Evolutionary conservation across 2,113 vertebrate genomes (phyloP).

Genomic region (Gymnobelideus leadbeateri): DNA sequence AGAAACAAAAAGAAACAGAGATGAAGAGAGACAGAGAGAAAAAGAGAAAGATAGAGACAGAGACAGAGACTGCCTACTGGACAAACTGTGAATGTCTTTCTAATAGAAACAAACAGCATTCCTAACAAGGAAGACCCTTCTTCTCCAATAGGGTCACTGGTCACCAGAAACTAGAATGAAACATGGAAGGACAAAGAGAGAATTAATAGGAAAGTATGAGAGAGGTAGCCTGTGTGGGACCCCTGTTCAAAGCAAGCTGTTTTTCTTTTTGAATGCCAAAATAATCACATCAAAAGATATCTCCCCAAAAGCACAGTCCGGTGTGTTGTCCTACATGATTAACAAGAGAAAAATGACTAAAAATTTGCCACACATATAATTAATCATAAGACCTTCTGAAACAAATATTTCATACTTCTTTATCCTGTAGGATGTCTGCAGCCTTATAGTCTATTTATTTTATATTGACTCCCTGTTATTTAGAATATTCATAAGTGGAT

Average conservation of each 20-base stretch:
- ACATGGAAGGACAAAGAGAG: conserved; percentile 13
- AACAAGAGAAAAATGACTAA: no score
- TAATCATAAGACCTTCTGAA: background rate
- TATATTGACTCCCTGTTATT: background rate
- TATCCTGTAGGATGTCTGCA: background rate
- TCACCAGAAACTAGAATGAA: conserved; percentile 12
- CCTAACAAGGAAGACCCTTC: background rate
- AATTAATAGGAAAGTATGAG: background rate
- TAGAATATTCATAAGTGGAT: background rate
- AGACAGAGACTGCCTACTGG: background rate
- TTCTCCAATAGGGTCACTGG: background rate
- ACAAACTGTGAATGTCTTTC: background rate
- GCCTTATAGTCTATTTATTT: background rate
- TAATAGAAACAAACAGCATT: background rate
- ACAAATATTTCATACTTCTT: background rate
- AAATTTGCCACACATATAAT: background rate
- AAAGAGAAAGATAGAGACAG: background rate
- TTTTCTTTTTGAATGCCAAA: no score
- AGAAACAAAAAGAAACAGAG: background rate
- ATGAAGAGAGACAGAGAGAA: background rate
- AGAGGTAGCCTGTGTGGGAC: background rate
- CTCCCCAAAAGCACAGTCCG: no score
- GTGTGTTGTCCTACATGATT: no score
- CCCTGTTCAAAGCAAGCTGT: background rate
- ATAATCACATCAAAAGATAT: no score